Conservation (phyloP, 2,797 vertebrate species). For the Karalla daura region DNA sequence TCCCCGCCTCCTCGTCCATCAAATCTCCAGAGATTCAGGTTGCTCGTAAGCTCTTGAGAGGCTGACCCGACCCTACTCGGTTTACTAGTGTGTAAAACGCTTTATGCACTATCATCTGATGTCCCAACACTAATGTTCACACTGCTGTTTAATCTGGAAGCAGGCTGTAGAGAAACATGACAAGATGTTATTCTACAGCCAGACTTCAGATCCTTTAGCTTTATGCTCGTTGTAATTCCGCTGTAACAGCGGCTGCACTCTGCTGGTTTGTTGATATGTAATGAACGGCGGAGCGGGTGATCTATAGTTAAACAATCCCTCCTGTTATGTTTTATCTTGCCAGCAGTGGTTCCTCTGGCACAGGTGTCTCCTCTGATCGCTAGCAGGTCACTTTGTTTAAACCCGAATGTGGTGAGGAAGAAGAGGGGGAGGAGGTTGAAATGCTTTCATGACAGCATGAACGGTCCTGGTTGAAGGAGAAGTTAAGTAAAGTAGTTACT, state of each 20-base stretch:
- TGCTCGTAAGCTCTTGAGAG: slow-evolving; percentile 67
- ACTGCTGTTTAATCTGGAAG: slow-evolving; percentile 58
- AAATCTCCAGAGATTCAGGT: slow-evolving; percentile 62
- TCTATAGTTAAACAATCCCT: slow-evolving; percentile 22
- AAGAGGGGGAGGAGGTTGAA: not conserved
- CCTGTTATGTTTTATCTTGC: not conserved
- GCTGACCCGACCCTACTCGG: slow-evolving; percentile 46
- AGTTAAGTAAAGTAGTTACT: slow-evolving; percentile 2
- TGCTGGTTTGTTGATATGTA: slow-evolving; percentile 39
- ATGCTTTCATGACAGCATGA: slow-evolving; percentile 13
- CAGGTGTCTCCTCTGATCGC: no score
- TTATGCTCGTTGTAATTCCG: not conserved
- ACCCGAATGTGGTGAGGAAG: slow-evolving; percentile 3
- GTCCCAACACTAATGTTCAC: slow-evolving; percentile 54
- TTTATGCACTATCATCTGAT: slow-evolving; percentile 53
- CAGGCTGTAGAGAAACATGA: slow-evolving; percentile 17
- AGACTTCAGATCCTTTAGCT: not conserved
- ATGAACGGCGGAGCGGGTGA: slow-evolving; percentile 23
- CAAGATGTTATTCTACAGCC: slow-evolving; percentile 4
- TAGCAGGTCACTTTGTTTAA: slow-evolving; percentile 1
- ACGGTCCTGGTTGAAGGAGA: not conserved
- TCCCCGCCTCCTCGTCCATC: slow-evolving; percentile 44
- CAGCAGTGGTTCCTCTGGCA: not conserved
- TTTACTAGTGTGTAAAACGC: slow-evolving; percentile 54
- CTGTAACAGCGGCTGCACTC: not conserved